These are phyloP conservation scores for Elmis aenea DNA, from an alignment of 2,888 invertebrate species.

Conservation along the genomic window DNA sequence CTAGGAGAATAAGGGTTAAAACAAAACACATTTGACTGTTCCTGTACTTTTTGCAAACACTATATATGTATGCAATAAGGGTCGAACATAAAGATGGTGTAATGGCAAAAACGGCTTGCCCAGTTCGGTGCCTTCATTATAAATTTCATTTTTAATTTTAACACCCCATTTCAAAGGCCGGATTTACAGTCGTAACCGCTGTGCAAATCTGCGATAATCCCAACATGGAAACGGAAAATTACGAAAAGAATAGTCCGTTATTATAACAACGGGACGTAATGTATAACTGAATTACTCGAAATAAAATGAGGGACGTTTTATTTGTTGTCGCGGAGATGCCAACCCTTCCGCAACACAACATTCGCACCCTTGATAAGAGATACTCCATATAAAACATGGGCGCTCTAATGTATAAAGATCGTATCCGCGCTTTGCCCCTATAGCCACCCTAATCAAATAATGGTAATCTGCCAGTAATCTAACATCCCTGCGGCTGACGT, in stretches of 20 bases:
- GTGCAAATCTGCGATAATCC: conserved; percentile 8
- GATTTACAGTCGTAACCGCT: conserved; percentile 15
- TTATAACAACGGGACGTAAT: conserved; percentile 21
- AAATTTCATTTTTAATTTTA: conserved; percentile 18
- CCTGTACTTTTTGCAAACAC: background rate
- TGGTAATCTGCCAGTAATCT: conserved; percentile 23
- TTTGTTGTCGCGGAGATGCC: conserved; percentile 16
- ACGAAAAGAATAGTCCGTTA: conserved; percentile 23
- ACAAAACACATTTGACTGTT: background rate
- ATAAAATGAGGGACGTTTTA: conserved; percentile 23
- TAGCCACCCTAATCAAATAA: conserved; percentile 26
- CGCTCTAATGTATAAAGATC: conserved; percentile 25
- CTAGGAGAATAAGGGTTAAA: too few species aligned
- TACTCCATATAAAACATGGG: conserved; percentile 21
- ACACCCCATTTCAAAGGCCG: conserved; percentile 10
- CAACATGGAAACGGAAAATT: conserved; percentile 17
- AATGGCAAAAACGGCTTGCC: background rate
- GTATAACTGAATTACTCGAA: conserved; percentile 20
- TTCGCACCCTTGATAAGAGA: conserved; percentile 23
- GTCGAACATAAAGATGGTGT: too few species aligned
- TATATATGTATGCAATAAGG: background rate
- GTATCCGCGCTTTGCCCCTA: conserved; percentile 20
- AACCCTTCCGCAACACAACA: conserved; percentile 19
- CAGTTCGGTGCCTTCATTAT: conserved; percentile 4
- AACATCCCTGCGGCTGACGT: conserved; percentile 24